These are phyloP conservation scores for Sebastes cheni DNA, from an alignment of 2,797 vertebrate species.

Conservation along the genomic window DNA sequence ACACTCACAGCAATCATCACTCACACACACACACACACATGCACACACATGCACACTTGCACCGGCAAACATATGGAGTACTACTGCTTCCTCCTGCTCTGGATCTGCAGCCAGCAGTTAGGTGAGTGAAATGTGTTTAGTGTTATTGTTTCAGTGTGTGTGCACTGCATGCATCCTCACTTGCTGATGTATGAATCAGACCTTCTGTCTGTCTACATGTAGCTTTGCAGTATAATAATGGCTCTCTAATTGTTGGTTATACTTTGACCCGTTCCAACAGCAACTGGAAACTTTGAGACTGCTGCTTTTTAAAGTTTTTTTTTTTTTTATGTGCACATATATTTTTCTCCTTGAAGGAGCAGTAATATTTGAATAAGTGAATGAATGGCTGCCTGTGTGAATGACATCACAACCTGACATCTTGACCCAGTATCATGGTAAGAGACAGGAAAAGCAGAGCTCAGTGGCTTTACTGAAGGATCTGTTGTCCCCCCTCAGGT, in stretches of 20 bases:
- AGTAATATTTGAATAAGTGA: not conserved
- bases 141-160: slow-evolving; percentile 8
- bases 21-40: slow-evolving; percentile 4
- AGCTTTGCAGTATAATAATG: slow-evolving; percentile 22
- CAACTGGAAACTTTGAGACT: slow-evolving; percentile 44
- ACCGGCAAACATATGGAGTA: slow-evolving; percentile 86
- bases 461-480: slow-evolving; percentile 36
- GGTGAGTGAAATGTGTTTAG: slow-evolving; percentile 82
- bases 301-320: slow-evolving; percentile 3
- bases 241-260: slow-evolving; percentile 37
- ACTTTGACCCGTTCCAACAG: slow-evolving; percentile 21
- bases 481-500: slow-evolving; percentile 18
- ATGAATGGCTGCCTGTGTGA: slow-evolving; percentile 36
- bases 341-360: not conserved
- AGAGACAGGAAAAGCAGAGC: slow-evolving; percentile 45
- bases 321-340: not conserved
- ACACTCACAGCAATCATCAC: slow-evolving; percentile 50
- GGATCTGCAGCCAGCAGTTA: slow-evolving; percentile 86
- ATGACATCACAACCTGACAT: slow-evolving; percentile 38
- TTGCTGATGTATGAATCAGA: slow-evolving; percentile 1
- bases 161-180: not conserved
- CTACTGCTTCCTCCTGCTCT: slow-evolving; percentile 87
- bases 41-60: slow-evolving; percentile 36
- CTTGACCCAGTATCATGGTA: slow-evolving; percentile 27
- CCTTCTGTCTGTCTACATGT: not conserved